Base-by-base conservation (phyloP, 2,113 vertebrate species). In the Oryzias celebensis region DNA sequence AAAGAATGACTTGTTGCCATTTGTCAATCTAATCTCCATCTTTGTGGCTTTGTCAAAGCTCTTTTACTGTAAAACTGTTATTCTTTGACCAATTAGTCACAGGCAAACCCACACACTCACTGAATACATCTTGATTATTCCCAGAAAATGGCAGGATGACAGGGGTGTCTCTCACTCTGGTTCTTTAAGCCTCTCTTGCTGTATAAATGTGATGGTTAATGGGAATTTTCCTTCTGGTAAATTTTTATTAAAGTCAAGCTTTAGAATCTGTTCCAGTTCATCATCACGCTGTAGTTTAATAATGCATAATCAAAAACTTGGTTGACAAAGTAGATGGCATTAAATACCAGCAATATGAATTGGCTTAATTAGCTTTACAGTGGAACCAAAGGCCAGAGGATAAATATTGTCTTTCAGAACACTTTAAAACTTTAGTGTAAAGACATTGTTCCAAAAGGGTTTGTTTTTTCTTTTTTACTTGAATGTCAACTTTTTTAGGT, bases 291-390 rank as follows among this genome's bases (percentile, higher is more conserved):
- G 68, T 31, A 56, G 49, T 62, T 83, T 88, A 88, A 81, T 86
- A 85, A 80, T 28, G 65, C 68, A 69, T 87, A 84, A 88, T 83
- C 82, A 71, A 82, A 89, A 87, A 83, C 78, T 85, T 85, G 80
- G 83, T 82, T 73, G 74, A 85, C 77, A 75, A 66, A 78, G 64
- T 74, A 68, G 77, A 59, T 78, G 74, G 77, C 73, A 80, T 69
- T 77, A 78, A 77, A 71, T 68, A 68, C 61, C 57, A 23, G 45
- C 23, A 65, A 64, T 4, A 15, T 58, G 77, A 82, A 86, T 69
- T 83, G 54, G 58, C 64, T 68, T 78, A 70, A 85, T 80, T 62
- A 67, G 70, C 68, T 69, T 85, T 80, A 54, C 80, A 74, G 66
- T n/a, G 60, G 75, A 24, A 73, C 54, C 50, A 59, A 54, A 66